Evolutionary conservation across 2,113 vertebrate genomes (phyloP).

Genomic region (Petrocephalus microphthalmus): DNA sequence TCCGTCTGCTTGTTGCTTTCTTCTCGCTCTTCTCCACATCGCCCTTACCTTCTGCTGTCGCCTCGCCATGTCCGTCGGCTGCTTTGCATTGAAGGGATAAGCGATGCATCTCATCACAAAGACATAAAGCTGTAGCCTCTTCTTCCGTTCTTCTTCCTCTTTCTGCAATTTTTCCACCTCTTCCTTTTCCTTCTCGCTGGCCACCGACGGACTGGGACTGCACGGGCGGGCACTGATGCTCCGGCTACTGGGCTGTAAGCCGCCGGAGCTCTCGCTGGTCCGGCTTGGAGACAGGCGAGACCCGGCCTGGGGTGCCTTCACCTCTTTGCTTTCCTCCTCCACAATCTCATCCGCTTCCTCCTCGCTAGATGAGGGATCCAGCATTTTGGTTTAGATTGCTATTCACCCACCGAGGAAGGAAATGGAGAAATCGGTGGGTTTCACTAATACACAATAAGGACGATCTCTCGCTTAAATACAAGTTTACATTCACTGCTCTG

Average conservation of each 20-base stretch:
- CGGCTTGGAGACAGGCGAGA: constrained; percentile 71
- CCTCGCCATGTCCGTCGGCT: constrained; percentile 95
- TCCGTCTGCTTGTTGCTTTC: neutral
- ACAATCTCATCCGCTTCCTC: constrained; percentile 83
- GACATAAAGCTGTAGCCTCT: constrained; percentile 90
- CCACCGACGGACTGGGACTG: constrained; percentile 77
- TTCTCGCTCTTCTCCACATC: neutral
- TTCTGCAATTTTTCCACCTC: constrained; percentile 89
- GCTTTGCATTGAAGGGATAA: constrained; percentile 96
- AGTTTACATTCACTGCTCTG: neutral
- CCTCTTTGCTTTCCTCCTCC: constrained; percentile 77
- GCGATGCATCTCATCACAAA: constrained; percentile 98
- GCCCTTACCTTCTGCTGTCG: constrained; percentile 90
- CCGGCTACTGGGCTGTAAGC: constrained; percentile 54
- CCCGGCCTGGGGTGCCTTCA: constrained; percentile 64
- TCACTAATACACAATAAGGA: neutral
- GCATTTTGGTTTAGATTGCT: constrained; percentile 55
- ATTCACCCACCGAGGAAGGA: constrained; percentile 22
- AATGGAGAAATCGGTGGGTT: constrained; percentile 13
- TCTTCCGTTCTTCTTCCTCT: constrained; percentile 91
- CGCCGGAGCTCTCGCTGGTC: constrained; percentile 62
- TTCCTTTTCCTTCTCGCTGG: constrained; percentile 91
- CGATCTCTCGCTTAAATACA: neutral
- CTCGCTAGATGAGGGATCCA: constrained; percentile 91
- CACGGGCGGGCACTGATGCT: constrained; percentile 60